phyloP scores from a whole-genome alignment of 2,888 invertebrate genomes.

The Parapristionchus giblindavisi region DNA sequence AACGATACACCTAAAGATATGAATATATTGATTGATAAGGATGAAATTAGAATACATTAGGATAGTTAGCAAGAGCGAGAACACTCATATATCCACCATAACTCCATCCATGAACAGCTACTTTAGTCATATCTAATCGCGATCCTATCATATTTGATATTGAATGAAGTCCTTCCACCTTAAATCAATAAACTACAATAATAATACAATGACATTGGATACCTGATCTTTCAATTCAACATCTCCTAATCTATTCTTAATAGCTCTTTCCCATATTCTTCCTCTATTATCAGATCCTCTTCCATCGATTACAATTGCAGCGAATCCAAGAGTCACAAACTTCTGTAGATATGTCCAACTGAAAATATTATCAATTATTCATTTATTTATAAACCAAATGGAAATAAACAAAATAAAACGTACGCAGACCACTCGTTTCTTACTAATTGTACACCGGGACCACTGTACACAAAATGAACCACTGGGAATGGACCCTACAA shows the following conservation, averaged over 20 bases:
- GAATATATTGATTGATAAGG: neutral
- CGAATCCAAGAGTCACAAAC: slow-evolving; percentile 92
- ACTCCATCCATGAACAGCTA: slow-evolving; percentile 98
- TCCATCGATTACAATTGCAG: slow-evolving; percentile 93
- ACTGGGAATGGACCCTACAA: slow-evolving; percentile 80
- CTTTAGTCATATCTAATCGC: slow-evolving; percentile 87
- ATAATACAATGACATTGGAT: slow-evolving; percentile 1
- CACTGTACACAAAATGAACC: slow-evolving; percentile 94
- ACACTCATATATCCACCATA: slow-evolving; percentile 97
- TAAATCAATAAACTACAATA: too few relatives aligned
- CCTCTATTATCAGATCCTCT: slow-evolving; percentile 94
- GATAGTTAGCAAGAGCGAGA: slow-evolving; percentile 90
- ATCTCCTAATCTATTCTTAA: slow-evolving; percentile 82
- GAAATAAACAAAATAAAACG: slow-evolving; percentile 35
- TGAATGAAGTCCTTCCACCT: slow-evolving; percentile 87
- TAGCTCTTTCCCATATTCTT: slow-evolving; percentile 87
- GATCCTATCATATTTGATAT: slow-evolving; percentile 72
- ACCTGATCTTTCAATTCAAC: slow-evolving; percentile 36
- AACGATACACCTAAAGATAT: slow-evolving; percentile 70
- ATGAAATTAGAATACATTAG: slow-evolving; percentile 76
- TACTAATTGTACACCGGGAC: slow-evolving; percentile 96
- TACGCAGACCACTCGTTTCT: slow-evolving; percentile 77
- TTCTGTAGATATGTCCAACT: slow-evolving; percentile 80
- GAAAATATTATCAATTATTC: slow-evolving; percentile 30
- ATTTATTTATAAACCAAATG: slow-evolving; percentile 17